phyloP scores from a whole-genome alignment of 1,140 invertebrate species.

The Sitophilus oryzae region DNA sequence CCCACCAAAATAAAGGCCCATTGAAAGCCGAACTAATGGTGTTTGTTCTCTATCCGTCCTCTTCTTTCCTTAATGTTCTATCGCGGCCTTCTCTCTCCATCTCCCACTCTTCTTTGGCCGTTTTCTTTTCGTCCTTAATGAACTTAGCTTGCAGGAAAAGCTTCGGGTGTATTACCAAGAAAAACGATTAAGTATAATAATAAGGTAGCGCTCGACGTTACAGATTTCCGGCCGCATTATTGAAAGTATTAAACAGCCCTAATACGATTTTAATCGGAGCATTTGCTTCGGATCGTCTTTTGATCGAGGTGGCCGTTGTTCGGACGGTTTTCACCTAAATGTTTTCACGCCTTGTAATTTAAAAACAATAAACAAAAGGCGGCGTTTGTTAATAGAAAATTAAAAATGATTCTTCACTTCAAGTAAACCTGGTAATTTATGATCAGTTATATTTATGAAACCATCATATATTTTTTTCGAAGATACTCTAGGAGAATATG shows the following conservation, averaged over 20 bases:
- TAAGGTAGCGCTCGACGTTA: conserved; percentile 1
- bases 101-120: background rate
- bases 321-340: background rate
- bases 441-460: too few species aligned
- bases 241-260: background rate
- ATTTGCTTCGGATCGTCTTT: background rate
- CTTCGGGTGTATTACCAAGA: background rate
- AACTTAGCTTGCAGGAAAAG: background rate
- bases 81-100: background rate
- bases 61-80: background rate
- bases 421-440: too few species aligned
- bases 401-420: background rate
- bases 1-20: background rate
- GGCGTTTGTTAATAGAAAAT: background rate
- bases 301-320: background rate
- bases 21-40: background rate
- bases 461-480: too few species aligned
- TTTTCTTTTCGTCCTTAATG: background rate
- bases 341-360: background rate
- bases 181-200: conserved; percentile 5
- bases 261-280: background rate
- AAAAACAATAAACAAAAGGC: background rate
- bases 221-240: conserved; percentile 1
- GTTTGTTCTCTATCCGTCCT: background rate
- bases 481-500: too few species aligned